Base-by-base conservation (phyloP, 1,140 invertebrate genomes). In the Neoseiulus cucumeris region DNA sequence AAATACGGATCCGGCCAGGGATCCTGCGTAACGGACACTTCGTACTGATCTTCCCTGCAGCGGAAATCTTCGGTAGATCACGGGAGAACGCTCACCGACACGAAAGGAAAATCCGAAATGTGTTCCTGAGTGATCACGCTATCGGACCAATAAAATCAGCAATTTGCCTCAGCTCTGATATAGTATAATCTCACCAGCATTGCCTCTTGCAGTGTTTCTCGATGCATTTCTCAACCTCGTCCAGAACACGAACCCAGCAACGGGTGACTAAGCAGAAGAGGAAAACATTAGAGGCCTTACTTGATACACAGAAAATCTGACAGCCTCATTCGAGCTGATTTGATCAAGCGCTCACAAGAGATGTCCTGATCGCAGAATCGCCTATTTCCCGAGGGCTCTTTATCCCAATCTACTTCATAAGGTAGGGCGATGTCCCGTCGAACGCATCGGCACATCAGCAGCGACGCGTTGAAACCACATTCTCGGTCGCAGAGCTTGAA, bases 1-100 rank as follows among this genome's bases (percentile, higher is more conserved):
- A 59, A 59, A 25, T 29, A 59, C 17, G 25, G 51, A 25, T 59
- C 51, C 14, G 51, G 51, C 51, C 51, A 59, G 17, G 51, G 51
- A 59, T 59, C 51, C 51, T 59, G 51, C 25, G 51, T 59, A 9
- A 59, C 9, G 22, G 51, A 59, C 9, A 59, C 51, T 25, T 59
- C 51, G 51, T 59, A 59, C 33, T 59, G 51, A 59, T 59, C 51
- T 59, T 59, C 51, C 51, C 51, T 59, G 51, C 22, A 59, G 22
- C 51, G 22, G 22, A 25, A 47, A 14, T 14, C 14, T 47, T 47
- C 28, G 5, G 4, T 9, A 6, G 33, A 39, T 39, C 33, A 6
- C 9, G 4, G 33, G 4, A 6, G 9, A 39, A 6, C 4, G 9
- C 33, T 4, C 33, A 6, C 33, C 33, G 33, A 39, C 9, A 6